Conservation (phyloP, 2,113 vertebrate genomes). For the Ophiodon elongatus region DNA sequence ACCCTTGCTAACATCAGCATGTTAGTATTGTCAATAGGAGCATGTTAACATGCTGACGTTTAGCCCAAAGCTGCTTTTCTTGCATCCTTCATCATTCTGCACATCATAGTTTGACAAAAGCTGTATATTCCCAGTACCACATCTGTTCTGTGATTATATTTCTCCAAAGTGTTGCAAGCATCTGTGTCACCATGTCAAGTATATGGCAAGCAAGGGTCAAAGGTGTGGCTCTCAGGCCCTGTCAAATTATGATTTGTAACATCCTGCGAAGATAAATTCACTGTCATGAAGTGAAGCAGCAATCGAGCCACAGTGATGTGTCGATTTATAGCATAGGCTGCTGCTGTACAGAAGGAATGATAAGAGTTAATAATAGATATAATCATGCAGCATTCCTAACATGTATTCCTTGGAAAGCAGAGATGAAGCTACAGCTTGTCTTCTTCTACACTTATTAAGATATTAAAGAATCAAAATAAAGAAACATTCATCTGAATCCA, state of each 20-base stretch:
- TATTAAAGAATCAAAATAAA: slow-evolving; percentile 18
- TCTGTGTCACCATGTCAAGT: slow-evolving; percentile 16
- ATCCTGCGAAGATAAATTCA: slow-evolving; percentile 49
- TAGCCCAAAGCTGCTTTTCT: neutral
- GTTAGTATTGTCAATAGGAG: neutral
- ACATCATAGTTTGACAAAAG: neutral
- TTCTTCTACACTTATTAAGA: neutral
- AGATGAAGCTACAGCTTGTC: slow-evolving; percentile 27
- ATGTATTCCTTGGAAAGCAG: slow-evolving; percentile 37
- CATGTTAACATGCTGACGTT: neutral
- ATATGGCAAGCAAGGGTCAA: slow-evolving; percentile 21
- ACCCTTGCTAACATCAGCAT: neutral
- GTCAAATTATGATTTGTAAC: slow-evolving; percentile 54
- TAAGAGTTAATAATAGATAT: slow-evolving; percentile 62
- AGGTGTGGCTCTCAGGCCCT: slow-evolving; percentile 11
- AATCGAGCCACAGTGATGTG: slow-evolving; percentile 28
- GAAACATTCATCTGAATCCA: slow-evolving; percentile 3
- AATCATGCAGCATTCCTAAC: slow-evolving; percentile 38
- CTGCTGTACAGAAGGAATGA: slow-evolving; percentile 30
- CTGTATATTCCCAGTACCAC: neutral
- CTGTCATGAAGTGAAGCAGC: slow-evolving; percentile 20
- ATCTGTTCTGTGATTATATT: slow-evolving; percentile 23
- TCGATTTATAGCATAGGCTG: slow-evolving; percentile 53
- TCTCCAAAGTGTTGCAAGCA: slow-evolving; percentile 15
- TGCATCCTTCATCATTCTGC: neutral